A percentile compares a stretch with the other conserved stretches of the same genome.
These are phyloP conservation scores for Gorsachius magnificus DNA, from an alignment of 2,797 vertebrate genomes.

Conservation along the genomic window DNA sequence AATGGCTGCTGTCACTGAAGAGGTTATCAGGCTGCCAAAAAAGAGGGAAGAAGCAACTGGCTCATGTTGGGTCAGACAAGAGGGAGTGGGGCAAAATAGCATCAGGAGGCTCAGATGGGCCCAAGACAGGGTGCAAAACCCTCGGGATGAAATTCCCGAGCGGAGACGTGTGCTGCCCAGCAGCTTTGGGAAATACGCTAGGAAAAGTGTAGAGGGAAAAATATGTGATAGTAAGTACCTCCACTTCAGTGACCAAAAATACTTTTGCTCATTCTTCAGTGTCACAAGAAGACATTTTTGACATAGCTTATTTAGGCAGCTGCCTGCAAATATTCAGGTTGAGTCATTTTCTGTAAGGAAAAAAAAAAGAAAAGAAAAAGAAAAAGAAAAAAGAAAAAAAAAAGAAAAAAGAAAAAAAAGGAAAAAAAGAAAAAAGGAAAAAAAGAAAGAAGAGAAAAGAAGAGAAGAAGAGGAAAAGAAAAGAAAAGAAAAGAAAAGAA, in stretches of 20 bases:
- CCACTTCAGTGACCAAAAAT: constrained; percentile 35
- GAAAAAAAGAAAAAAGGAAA: too few relatives aligned
- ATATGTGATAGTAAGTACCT: background rate
- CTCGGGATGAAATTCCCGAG: background rate
- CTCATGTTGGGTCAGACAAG: background rate
- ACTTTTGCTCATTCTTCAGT: constrained; percentile 9
- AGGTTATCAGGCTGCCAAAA: background rate
- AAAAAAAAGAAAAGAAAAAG: background rate
- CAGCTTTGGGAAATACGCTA: background rate
- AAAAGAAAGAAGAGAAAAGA: too few relatives aligned
- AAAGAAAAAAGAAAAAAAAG: too few relatives aligned
- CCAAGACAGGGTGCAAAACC: background rate
- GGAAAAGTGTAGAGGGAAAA: background rate
- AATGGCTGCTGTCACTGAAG: background rate
- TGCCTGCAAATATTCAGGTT: constrained; percentile 31
- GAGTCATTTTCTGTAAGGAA: background rate
- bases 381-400: background rate
- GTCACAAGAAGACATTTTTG: constrained; percentile 39
- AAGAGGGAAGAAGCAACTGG: background rate
- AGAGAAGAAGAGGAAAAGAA: too few relatives aligned
- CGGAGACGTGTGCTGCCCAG: background rate
- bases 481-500: too few relatives aligned
- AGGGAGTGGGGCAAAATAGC: background rate
- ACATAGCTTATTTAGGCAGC: constrained; percentile 47
- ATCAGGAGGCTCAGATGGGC: background rate